Base-by-base conservation (phyloP, 1,140 invertebrate species). In the Bombus waltoni region DNA sequence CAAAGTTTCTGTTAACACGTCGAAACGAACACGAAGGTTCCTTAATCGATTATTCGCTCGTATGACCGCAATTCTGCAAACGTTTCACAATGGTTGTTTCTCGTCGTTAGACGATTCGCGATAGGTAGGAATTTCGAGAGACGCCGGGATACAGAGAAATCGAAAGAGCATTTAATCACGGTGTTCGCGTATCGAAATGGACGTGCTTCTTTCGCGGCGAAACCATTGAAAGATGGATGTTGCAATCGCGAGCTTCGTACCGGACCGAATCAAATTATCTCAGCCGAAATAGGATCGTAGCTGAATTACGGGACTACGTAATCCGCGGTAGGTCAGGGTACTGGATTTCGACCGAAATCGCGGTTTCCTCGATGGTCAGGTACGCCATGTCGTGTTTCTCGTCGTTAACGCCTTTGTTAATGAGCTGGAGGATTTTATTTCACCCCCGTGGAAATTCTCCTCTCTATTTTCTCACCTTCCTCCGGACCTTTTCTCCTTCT, bases 211-310 rank as follows among this genome's bases (percentile, higher is more conserved):
- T 66, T 38, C 38, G 35, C 76, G 66, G 18, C 47, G 18, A 78
- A 82, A 81, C n/a, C 59, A 8, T 57, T 15, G 74, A 77, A 78
- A 87, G 66, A 86, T 81, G 75, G 57, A 80, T 80, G 73, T 66
- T 72, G 62, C 62, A 32, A 83, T 80, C 76, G 72, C 83, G 47
- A 77, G 44, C 42, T 42, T 28, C 28, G 40, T 75, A n/a, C 65
- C n/a, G 81, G 59, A 74, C 80, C 47, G 62, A 88, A 88, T 84
- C 77, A 68, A 87, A 88, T 88, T 87, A 88, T 38, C 77, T 11
- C 13, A 18, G 44, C 1, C 47, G 66, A 83, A 72, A 81, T 80
- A 47, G 73, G 73, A 53, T 81, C 71, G 42, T 57, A 65, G 72
- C 66, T 88, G 72, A 88, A 79, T 80, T 75, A 81, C 80, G 70